Conservation (phyloP, 2,113 vertebrate genomes). For the Anhinga rufa region DNA sequence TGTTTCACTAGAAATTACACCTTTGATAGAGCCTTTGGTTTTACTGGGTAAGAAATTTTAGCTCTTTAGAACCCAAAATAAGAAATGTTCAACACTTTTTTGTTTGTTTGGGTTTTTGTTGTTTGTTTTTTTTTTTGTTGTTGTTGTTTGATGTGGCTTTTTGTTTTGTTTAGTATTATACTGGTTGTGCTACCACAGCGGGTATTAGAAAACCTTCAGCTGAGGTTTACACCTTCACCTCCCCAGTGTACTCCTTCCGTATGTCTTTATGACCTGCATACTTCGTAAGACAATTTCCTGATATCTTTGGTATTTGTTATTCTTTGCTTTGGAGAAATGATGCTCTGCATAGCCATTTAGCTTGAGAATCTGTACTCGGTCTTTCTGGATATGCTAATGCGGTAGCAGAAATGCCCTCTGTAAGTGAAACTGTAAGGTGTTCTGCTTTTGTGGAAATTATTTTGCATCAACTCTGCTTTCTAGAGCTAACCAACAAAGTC, state of each 20-base stretch:
- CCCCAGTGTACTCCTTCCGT: neutral
- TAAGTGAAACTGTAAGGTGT: neutral
- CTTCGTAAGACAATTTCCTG: neutral
- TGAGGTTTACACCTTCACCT: neutral
- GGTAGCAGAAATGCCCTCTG: neutral
- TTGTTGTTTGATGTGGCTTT: neutral
- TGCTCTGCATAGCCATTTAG: fast-evolving
- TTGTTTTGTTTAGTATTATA: too few relatives aligned
- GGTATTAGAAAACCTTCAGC: neutral
- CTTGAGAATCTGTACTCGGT: neutral
- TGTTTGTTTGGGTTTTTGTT: neutral
- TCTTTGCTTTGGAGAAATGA: neutral
- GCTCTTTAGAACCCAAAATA: neutral
- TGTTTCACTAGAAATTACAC: neutral
- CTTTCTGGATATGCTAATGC: fast-evolving
- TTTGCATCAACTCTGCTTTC: fast-evolving
- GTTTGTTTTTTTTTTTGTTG: too few relatives aligned
- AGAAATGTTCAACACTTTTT: neutral
- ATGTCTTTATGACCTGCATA: neutral
- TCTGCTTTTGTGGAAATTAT: neutral
- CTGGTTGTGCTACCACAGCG: neutral
- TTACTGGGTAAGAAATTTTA: neutral
- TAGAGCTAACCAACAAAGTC: neutral
- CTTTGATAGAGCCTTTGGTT: neutral
- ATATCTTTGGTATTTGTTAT: neutral